Percentiles rank a stretch among this genome's conserved stretches.
These are phyloP conservation scores for Cebus imitator DNA, from an alignment of 2,113 vertebrate genomes.

Conservation along the genomic window DNA sequence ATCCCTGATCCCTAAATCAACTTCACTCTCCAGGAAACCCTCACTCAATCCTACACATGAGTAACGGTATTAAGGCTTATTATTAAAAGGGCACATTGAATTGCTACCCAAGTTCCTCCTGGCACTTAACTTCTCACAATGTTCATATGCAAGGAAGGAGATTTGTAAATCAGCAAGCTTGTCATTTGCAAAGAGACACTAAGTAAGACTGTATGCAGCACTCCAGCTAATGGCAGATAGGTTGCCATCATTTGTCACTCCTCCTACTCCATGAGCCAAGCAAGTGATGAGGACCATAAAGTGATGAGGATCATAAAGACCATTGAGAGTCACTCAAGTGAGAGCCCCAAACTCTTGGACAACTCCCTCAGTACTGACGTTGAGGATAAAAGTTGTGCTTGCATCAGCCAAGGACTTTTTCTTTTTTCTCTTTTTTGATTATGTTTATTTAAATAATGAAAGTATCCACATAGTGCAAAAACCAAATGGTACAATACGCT, in stretches of 20 bases:
- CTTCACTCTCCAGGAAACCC: conserved; percentile 78
- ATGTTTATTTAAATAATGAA: not conserved
- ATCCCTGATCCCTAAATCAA: conserved; percentile 79
- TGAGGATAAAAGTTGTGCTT: not conserved
- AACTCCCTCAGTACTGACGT: not conserved
- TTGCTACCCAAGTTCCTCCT: not conserved
- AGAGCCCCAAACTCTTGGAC: not conserved
- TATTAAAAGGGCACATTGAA: not conserved
- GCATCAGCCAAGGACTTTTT: not conserved
- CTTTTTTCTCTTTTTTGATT: not conserved
- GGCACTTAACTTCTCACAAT: conserved; percentile 27
- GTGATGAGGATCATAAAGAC: not conserved
- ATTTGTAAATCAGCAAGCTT: not conserved
- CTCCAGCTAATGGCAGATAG: not conserved
- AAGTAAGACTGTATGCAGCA: not conserved
- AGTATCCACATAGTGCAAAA: not conserved
- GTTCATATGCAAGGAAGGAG: not conserved
- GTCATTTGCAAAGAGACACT: not conserved
- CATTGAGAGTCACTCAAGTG: not conserved
- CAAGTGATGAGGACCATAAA: not conserved
- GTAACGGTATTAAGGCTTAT: not conserved
- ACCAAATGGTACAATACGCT: not conserved
- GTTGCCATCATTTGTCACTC: not conserved
- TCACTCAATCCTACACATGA: conserved; percentile 33
- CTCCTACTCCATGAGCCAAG: not conserved